Base-by-base conservation (phyloP, 53 echinoderm and acorn worm species). In the Temnopleurus reevesii region DNA sequence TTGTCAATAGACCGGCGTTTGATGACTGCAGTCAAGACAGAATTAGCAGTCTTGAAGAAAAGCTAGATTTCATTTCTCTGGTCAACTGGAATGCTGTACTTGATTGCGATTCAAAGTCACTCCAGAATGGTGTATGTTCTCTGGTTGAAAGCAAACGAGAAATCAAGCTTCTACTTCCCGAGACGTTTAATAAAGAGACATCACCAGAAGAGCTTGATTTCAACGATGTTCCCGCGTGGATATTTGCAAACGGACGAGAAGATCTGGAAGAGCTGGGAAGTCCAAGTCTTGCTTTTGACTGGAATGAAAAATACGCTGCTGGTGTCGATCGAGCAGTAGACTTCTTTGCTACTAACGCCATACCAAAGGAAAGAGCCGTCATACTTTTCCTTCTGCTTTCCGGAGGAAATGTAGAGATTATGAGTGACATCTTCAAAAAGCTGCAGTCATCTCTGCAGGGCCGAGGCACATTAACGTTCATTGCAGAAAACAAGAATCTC, bases 201-300 rank as follows among this genome's bases (percentile, higher is more conserved):
- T 66, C 87, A 38, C 59, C 84, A 0, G 93, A 87, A 24, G 90
- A 87, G 25, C 21, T 94, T 2, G 91, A 90, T 2, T 86, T 91
- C 80, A 85, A 81, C 12, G 93, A 95, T 45, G 55, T 91, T 10
- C 84, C 95, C 19, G n/a, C 91, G 0, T 95, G 95, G 95, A 44
- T 95, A 55, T 93, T 95, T 76, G 80, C 86, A 2, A 95, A 95
- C 57, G 93, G 95, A 45, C 89, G 93, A 12, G 91, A 89, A 30
- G 93, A 91, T 64, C 38, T 71, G n/a, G 43, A 53, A 57, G 81
- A 81, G 15, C 36, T 55, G 18, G 33, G 56, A 34, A 54, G 21
- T 33, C 89, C 86, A 19, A 53, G 28, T 25, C 76, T 90, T 84
- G 58, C 21, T 59, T 61, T 9, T 4, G 89, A 94, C 10, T 94